Evolutionary conservation across 1,140 invertebrate species (phyloP).

Genomic region (Epicauta chinensis): DNA sequence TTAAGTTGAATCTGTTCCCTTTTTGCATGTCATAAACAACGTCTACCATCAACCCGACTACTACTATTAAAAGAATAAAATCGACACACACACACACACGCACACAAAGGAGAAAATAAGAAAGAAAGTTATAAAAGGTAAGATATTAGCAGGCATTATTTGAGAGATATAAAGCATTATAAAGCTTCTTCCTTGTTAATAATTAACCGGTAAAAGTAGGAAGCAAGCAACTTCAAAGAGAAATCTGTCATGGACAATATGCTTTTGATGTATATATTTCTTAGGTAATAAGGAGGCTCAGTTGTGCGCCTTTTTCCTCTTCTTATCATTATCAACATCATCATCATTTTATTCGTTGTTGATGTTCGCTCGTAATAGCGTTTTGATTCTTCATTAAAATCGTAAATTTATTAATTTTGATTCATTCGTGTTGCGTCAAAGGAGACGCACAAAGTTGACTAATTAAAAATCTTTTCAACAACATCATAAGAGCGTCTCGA

Average conservation of each 20-base stretch:
- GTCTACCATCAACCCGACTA: background rate
- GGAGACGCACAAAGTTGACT: too few relatives aligned
- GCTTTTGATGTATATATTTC: slow-evolving; percentile 33
- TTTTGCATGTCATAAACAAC: slow-evolving; percentile 11
- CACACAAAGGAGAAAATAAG: background rate
- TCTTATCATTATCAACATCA: too few relatives aligned
- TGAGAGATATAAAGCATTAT: slow-evolving; percentile 22
- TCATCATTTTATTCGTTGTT: background rate
- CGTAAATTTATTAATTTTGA: background rate
- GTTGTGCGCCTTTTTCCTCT: slow-evolving; percentile 2
- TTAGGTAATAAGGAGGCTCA: slow-evolving; percentile 7
- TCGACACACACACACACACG: too few relatives aligned
- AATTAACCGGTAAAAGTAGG: slow-evolving; percentile 36
- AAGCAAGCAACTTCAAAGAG: slow-evolving; percentile 34
- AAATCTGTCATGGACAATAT: slow-evolving; percentile 37
- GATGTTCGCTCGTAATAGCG: background rate
- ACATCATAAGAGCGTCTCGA: too few relatives aligned
- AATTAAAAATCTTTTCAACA: too few relatives aligned
- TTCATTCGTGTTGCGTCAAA: too few relatives aligned
- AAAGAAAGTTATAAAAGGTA: slow-evolving; percentile 21
- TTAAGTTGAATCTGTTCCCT: background rate
- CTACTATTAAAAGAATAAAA: background rate
- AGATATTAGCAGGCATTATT: slow-evolving; percentile 22
- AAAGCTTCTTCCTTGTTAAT: slow-evolving; percentile 37
- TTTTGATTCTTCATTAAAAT: background rate